Conservation (phyloP, 2,797 vertebrate genomes). For the Meriones psammophilus region DNA sequence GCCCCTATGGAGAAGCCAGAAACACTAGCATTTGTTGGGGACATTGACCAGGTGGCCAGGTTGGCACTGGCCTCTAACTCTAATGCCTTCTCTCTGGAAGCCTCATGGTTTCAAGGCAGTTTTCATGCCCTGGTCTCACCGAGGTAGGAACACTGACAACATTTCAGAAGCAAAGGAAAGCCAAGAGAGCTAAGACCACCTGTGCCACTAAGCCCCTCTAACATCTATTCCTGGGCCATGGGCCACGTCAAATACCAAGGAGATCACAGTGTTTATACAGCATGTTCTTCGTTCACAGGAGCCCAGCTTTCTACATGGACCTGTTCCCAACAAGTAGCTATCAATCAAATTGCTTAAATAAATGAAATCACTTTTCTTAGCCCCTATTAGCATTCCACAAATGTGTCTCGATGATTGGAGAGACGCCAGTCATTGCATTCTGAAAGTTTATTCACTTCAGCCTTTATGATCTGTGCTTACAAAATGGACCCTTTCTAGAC, state of each 20-base stretch:
- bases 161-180: neutral
- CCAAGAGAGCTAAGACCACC: neutral
- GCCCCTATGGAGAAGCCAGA: slow-evolving; percentile 60
- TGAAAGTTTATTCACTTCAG: neutral
- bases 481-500: accelerated
- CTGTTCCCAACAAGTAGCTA: neutral
- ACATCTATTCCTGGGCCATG: neutral
- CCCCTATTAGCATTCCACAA: neutral
- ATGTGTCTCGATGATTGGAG: neutral
- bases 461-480: neutral
- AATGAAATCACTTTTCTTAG: slow-evolving; percentile 13
- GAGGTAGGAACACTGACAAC: slow-evolving; percentile 16
- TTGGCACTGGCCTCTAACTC: neutral
- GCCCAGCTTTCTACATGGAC: neutral
- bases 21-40: slow-evolving; percentile 66
- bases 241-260: neutral
- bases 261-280: neutral
- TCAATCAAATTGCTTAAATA: slow-evolving; percentile 8
- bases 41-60: slow-evolving; percentile 74
- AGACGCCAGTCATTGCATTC: neutral
- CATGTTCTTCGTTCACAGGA: accelerated
- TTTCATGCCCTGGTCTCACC: neutral
- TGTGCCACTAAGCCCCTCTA: neutral
- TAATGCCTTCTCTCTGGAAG: slow-evolving; percentile 44
- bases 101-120: neutral